Conservation (phyloP, 2,113 vertebrate genomes). For the Pao palembangensis region DNA sequence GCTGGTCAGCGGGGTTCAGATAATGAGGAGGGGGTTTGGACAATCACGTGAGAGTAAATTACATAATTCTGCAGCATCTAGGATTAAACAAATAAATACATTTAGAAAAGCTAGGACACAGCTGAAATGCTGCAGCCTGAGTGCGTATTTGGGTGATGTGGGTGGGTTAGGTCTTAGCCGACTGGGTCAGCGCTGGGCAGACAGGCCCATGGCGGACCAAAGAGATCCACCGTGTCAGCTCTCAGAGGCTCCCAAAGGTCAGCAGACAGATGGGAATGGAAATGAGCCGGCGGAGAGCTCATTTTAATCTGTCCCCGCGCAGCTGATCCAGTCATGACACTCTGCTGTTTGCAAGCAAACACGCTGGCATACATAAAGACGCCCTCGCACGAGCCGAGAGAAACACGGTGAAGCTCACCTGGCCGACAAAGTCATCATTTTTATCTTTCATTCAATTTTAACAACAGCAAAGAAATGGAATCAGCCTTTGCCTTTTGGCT, state of each 20-base stretch:
- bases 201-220: slow-evolving; percentile 54
- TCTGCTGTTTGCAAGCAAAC: slow-evolving; percentile 64
- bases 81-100: neutral
- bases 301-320: slow-evolving; percentile 71
- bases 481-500: slow-evolving; percentile 29
- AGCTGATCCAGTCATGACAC: slow-evolving; percentile 72
- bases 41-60: neutral
- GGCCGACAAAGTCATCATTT: neutral
- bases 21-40: neutral
- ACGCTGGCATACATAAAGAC: slow-evolving; percentile 26
- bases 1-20: slow-evolving; percentile 11
- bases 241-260: slow-evolving; percentile 68
- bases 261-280: slow-evolving; percentile 79
- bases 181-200: slow-evolving; percentile 49
- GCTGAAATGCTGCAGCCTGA: neutral
- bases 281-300: slow-evolving; percentile 69
- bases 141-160: slow-evolving; percentile 3
- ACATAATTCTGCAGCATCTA: neutral
- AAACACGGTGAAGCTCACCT: neutral
- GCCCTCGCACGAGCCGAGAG: slow-evolving; percentile 12
- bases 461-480: slow-evolving; percentile 23
- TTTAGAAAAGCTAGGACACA: neutral
- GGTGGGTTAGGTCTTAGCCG: slow-evolving; percentile 29
- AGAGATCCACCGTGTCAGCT: slow-evolving; percentile 49
- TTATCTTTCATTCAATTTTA: slow-evolving; percentile 22